A percentile compares a stretch with the other conserved stretches of the same genome.
These are phyloP conservation scores for Halictus quadricinctus DNA, from an alignment of 2,888 invertebrate genomes.

Conservation along the genomic window DNA sequence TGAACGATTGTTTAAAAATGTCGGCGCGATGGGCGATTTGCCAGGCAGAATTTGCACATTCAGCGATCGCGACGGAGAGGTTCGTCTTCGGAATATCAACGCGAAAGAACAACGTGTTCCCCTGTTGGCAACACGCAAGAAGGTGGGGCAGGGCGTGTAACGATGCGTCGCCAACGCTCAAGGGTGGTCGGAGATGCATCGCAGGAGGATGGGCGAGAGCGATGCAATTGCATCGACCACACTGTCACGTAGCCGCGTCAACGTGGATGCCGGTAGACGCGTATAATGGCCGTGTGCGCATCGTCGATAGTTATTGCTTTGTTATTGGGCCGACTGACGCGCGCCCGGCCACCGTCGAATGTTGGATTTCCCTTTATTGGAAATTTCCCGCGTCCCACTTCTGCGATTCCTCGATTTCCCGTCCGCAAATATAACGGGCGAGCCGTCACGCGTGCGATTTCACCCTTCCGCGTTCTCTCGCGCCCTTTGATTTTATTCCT, in stretches of 20 bases:
- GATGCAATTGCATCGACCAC: slow-evolving; percentile 59
- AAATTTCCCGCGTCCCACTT: slow-evolving; percentile 69
- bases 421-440: slow-evolving; percentile 63
- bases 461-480: slow-evolving; percentile 47
- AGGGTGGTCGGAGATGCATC: not conserved
- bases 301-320: slow-evolving; percentile 72
- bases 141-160: slow-evolving; percentile 26
- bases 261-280: slow-evolving; percentile 54
- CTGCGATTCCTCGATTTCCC: slow-evolving; percentile 64
- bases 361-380: slow-evolving; percentile 70
- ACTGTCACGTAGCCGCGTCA: slow-evolving; percentile 62
- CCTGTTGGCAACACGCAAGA: slow-evolving; percentile 49
- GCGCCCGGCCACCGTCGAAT: slow-evolving; percentile 51
- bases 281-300: slow-evolving; percentile 64
- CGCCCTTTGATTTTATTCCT: slow-evolving; percentile 16
- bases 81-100: slow-evolving; percentile 57
- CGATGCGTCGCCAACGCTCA: slow-evolving; percentile 33
- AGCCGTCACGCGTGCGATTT: slow-evolving; percentile 60
- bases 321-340: slow-evolving; percentile 66
- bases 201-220: slow-evolving; percentile 9
- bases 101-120: slow-evolving; percentile 53
- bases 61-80: slow-evolving; percentile 61
- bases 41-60: slow-evolving; percentile 60
- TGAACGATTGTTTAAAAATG: not conserved
- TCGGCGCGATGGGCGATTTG: slow-evolving; percentile 47